phyloP scores from a whole-genome alignment of 2,113 vertebrate species.

The Danionella cerebrum region DNA sequence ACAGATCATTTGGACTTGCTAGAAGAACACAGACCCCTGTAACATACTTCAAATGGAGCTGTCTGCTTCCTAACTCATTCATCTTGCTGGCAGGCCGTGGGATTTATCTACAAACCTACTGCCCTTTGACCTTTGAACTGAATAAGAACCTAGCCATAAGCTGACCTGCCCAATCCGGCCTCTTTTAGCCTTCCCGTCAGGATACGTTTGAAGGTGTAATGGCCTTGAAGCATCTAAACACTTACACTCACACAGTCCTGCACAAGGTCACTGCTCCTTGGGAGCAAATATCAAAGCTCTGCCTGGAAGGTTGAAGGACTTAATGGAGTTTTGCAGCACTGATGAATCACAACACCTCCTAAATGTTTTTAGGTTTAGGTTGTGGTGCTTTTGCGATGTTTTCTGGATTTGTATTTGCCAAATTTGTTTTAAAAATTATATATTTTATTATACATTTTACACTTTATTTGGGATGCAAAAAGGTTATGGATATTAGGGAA shows the following conservation, averaged over 20 bases:
- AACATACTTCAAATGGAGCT: not conserved
- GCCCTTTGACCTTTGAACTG: conserved; percentile 8
- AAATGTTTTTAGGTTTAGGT: not conserved
- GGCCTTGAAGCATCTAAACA: not conserved
- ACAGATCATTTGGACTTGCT: no score
- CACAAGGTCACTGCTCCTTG: not conserved
- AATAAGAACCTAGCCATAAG: not conserved
- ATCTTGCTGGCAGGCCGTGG: not conserved
- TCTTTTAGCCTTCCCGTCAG: not conserved
- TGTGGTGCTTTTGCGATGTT: not conserved
- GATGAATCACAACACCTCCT: not conserved
- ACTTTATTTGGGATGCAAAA: no score
- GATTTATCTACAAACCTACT: conserved; percentile 10
- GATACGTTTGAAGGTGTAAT: not conserved
- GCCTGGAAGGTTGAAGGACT: not conserved
- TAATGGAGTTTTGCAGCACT: not conserved
- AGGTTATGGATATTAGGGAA: no score
- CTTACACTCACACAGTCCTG: not conserved
- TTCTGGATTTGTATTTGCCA: no score
- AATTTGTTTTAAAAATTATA: no score
- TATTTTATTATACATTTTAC: no score
- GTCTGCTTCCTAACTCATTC: not conserved
- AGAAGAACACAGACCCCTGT: not conserved
- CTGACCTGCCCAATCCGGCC: not conserved
- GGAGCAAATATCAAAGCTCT: not conserved